These are phyloP conservation scores for Galeopsomyia nigrocyanea DNA, from an alignment of 2,888 invertebrate genomes.

Conservation along the genomic window DNA sequence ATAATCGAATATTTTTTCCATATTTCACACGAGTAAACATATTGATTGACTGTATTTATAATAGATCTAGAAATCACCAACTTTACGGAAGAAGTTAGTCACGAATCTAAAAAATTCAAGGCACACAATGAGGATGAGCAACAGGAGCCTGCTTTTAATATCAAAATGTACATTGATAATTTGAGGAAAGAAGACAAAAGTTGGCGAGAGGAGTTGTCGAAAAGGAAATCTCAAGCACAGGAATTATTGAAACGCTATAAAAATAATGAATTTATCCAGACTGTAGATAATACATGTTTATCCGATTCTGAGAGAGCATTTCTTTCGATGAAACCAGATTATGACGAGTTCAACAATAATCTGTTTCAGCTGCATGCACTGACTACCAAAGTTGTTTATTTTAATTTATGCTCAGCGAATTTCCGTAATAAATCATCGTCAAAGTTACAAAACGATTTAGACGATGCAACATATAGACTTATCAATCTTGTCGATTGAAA, in stretches of 20 bases:
- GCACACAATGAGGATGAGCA: background rate
- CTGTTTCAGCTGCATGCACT: constrained; percentile 34
- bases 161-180: constrained; percentile 53
- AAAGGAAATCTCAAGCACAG: constrained; percentile 34
- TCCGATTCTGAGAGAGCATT: constrained; percentile 42
- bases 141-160: constrained; percentile 50
- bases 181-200: constrained; percentile 55
- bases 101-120: constrained; percentile 33
- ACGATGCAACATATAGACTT: constrained; percentile 35
- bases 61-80: constrained; percentile 28
- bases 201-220: constrained; percentile 56
- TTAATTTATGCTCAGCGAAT: constrained; percentile 32
- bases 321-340: constrained; percentile 38
- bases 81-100: constrained; percentile 31
- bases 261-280: constrained; percentile 19
- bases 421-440: constrained; percentile 21
- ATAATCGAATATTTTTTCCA: constrained; percentile 2
- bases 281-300: constrained; percentile 31
- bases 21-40: background rate
- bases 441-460: constrained; percentile 34
- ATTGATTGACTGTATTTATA: constrained; percentile 2
- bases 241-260: constrained; percentile 44
- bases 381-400: constrained; percentile 40
- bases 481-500: constrained; percentile 43
- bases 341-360: constrained; percentile 48